A percentile compares a stretch with the other conserved stretches of the same genome.
phyloP scores from a whole-genome alignment of 1,140 invertebrate genomes.

The Aphidius ervi region DNA sequence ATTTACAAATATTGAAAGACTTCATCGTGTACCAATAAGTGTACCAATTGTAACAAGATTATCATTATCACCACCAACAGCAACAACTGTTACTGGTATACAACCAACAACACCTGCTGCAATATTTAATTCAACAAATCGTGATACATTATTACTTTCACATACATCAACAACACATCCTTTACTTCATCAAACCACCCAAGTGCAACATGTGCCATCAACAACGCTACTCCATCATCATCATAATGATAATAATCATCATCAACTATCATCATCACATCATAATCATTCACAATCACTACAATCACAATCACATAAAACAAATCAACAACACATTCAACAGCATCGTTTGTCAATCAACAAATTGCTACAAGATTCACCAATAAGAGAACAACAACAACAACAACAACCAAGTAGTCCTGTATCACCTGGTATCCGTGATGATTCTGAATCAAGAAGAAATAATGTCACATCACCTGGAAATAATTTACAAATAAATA shows the following conservation, averaged over 20 bases:
- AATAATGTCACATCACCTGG: slow-evolving; percentile 11
- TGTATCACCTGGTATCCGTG: slow-evolving; percentile 32
- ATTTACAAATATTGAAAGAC: slow-evolving; percentile 38
- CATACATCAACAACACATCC: slow-evolving; percentile 29
- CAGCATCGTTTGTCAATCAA: slow-evolving; percentile 35
- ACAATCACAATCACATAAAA: slow-evolving; percentile 27
- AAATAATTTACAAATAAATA: slow-evolving; percentile 23
- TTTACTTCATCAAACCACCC: slow-evolving; percentile 33
- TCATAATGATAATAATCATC: slow-evolving; percentile 5
- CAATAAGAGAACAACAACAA: slow-evolving; percentile 6
- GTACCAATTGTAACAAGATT: slow-evolving; percentile 44
- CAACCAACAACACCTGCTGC: slow-evolving; percentile 32
- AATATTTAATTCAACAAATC: slow-evolving; percentile 35
- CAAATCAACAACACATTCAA: slow-evolving; percentile 10
- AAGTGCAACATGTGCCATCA: slow-evolving; percentile 36
- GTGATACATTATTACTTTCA: slow-evolving; percentile 35
- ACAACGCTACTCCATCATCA: slow-evolving; percentile 30
- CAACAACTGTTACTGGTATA: slow-evolving; percentile 39
- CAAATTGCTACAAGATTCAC: slow-evolving; percentile 36
- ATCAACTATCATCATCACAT: not conserved
- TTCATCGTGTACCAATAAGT: slow-evolving; percentile 41
- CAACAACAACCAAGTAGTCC: slow-evolving; percentile 25
- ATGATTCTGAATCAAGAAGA: slow-evolving; percentile 20
- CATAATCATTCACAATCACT: slow-evolving; percentile 12
- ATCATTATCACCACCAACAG: slow-evolving; percentile 46